Evolutionary conservation across 1,140 invertebrate species (phyloP).

Genomic region (Grapholita molesta): DNA sequence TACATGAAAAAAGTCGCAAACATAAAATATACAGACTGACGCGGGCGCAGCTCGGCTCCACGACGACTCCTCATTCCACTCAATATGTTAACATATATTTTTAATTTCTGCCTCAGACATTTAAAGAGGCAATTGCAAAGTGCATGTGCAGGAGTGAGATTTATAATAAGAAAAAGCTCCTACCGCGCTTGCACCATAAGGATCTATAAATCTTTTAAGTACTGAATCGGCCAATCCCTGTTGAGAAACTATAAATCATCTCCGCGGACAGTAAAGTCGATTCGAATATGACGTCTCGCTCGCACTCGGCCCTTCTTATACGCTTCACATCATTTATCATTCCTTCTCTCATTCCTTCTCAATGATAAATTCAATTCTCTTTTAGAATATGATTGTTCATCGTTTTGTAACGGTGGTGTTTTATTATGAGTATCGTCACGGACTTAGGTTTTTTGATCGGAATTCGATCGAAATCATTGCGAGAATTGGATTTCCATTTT

Average conservation of each 20-base stretch:
- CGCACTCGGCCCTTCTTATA: slow-evolving; percentile 42
- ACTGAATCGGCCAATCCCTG: slow-evolving; percentile 74
- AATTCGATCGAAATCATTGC: slow-evolving; percentile 73
- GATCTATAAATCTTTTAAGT: slow-evolving; percentile 75
- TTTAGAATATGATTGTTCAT: slow-evolving; percentile 75
- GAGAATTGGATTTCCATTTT: slow-evolving; percentile 75
- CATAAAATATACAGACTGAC: too few species aligned
- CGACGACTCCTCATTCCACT: slow-evolving; percentile 32
- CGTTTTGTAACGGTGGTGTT: slow-evolving; percentile 73
- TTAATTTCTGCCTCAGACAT: slow-evolving; percentile 61
- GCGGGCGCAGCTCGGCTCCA: slow-evolving; percentile 29
- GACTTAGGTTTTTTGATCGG: slow-evolving; percentile 71
- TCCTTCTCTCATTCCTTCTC: slow-evolving; percentile 67
- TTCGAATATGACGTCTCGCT: slow-evolving; percentile 59
- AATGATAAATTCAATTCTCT: slow-evolving; percentile 78
- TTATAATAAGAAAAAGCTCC: slow-evolving; percentile 75
- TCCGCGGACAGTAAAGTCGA: slow-evolving; percentile 54
- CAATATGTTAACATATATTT: slow-evolving; percentile 74
- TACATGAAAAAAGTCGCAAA: too few species aligned
- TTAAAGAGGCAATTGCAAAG: slow-evolving; percentile 58
- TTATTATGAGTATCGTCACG: slow-evolving; percentile 72
- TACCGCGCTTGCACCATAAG: slow-evolving; percentile 69
- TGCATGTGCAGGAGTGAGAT: slow-evolving; percentile 70
- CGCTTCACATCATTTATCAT: slow-evolving; percentile 72
- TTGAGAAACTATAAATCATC: slow-evolving; percentile 76